Base-by-base conservation (phyloP, 2,888 invertebrate genomes). In the Prosapia bicincta region DNA sequence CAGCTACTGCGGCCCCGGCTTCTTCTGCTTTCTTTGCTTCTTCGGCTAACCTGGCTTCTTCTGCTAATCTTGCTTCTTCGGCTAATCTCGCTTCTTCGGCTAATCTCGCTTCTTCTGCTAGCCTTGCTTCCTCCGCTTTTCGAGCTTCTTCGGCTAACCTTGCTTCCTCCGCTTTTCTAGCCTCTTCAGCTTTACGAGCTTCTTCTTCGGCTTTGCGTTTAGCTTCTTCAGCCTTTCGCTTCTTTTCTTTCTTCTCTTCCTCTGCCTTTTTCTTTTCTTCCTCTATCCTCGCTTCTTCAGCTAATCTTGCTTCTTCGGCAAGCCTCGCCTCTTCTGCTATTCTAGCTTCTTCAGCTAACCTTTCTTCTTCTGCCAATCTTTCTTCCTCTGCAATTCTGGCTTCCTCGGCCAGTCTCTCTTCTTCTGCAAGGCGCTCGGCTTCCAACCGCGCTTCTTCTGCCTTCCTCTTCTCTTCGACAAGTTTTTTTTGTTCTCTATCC, bases 21-120 rank as follows among this genome's bases (percentile, higher is more conserved):
- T 75, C 75, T 65, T 74, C 74, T 26, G 71, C 89, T 81, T 86
- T 13, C 87, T 85, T 66, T 43, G 82, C 84, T 54, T 80, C 83
- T 81, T 92, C 91, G 0, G 90, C 90, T 81, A 91, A 25, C 85
- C 79, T 81, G 85, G 85, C 82, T 85, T 85, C 79, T 85, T 85
- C 92, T 6, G 86, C 89, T 85, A 91, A 91, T 25, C 88, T 87
- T 81, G 90, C 90, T 82, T 90, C 90, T 82, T 89, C 88, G 0
- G 90, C 90, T 81, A 89, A 88, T 80, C 86, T 87, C 74, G 89
- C 90, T 65, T 90, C 84, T 82, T 90, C 71, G 23, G 69, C 68
- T 43, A 7, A 1, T 26, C 38, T 25, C 13, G 71, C 67, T 43
- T 75, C 75, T 65, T 74, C 74, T 26, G 71, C 89, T 81, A 86